Evolutionary conservation across 2,113 vertebrate species (phyloP), one percentile per base, ranked within the genome.

Genomic region (Pandion haliaetus): DNA sequence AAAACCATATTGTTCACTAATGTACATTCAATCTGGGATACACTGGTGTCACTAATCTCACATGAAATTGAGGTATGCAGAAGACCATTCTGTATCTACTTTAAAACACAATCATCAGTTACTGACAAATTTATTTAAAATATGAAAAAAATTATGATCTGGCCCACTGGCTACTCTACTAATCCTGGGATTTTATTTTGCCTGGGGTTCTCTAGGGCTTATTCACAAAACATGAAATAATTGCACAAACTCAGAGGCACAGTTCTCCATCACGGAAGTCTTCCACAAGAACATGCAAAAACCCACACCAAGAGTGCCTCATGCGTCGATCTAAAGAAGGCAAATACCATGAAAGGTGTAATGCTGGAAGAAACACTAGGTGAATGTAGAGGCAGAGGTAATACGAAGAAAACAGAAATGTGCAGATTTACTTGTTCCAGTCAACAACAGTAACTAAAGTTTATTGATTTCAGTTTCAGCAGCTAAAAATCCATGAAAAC

Each of bases 401-500:
- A 86, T n/a, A 82, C 0, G 5, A 95, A 95, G 83, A 77, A 93
- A 95, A 94, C 40, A 97, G 61, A 92, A 95, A 94, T 88, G 71
- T 93, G 85, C 93, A 95, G 93, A 95, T 82, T 82, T 91, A 93
- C 93, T 91, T 81, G 71, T 96, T 96, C 71, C 66, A 81, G 87
- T 96, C 74, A 88, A 90, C 67, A 91, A 67, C 78, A 96, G 73
- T 36, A 91, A 88, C 97, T 95, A 14, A 95, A 93, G 74, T 97
- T 97, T 97, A 97, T 94, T 96, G 86, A 94, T 85, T 93, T 90
- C 86, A 91, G 82, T 93, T 89, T 90, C 93, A 97, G 93, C 89
- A 97, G 84, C 96, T 97, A 93, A 94, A 92, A 97, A 96, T 96
- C 74, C 94, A 97, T 63, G n/a, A 58, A 88, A 95, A 96, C 94